A percentile compares a stretch with the other conserved stretches of the same genome.
Evolutionary conservation across 2,797 vertebrate genomes (phyloP).

Genomic region (Chloroceryle inda): DNA sequence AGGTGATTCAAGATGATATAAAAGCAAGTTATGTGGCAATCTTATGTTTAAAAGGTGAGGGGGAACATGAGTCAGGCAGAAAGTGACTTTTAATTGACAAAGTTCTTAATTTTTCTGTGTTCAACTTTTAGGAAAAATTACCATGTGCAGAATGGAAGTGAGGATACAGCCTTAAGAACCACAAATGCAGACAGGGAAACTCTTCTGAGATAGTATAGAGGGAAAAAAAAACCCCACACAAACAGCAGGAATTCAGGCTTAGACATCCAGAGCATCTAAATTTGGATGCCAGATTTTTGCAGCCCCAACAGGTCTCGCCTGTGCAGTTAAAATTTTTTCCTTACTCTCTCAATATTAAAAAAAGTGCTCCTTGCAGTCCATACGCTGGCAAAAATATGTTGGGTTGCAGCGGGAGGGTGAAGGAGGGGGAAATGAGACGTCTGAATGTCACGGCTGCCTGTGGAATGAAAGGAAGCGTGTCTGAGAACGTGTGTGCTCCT

Average conservation of each 20-base stretch:
- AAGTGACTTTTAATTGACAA: neutral
- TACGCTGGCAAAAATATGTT: neutral
- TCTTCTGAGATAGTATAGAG: neutral
- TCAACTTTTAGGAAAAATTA: neutral
- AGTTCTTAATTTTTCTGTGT: neutral
- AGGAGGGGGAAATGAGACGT: neutral
- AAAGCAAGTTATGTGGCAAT: neutral
- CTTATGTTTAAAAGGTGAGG: neutral
- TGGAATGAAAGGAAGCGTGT: neutral
- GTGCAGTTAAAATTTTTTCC: neutral
- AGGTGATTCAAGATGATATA: neutral
- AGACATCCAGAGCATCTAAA: neutral
- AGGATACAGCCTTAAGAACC: neutral
- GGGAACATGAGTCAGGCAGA: neutral
- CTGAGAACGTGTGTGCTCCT: neutral
- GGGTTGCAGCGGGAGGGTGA: fast-evolving
- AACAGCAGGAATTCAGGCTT: neutral
- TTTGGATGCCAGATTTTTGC: neutral
- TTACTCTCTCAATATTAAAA: neutral
- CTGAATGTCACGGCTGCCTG: neutral
- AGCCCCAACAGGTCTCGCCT: neutral
- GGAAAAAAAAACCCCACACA: too few species aligned
- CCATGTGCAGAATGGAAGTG: neutral
- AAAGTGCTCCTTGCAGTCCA: neutral
- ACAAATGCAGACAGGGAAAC: neutral